Base-by-base conservation (phyloP, 2,888 invertebrate species). In the Drosophila longiperda region DNA sequence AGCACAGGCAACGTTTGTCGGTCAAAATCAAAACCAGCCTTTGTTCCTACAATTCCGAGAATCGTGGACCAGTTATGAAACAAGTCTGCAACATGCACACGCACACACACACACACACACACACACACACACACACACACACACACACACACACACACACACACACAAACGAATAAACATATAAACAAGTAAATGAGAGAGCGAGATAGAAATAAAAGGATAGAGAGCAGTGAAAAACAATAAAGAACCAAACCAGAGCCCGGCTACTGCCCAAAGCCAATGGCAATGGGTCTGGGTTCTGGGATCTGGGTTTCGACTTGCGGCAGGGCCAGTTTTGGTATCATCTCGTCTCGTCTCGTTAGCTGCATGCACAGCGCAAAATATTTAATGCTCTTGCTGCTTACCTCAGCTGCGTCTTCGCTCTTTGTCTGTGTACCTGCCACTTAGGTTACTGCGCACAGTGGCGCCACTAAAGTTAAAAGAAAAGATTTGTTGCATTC, bases 1-100 rank as follows among this genome's bases (percentile, higher is more conserved):
- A 74, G 89, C 78, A 67, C 89, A 80, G 83, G 83, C 89, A 86
- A 80, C 84, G 84, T 91, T 92, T 92, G 92, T 92, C 92, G 92
- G 92, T 92, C 91, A 92, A 92, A 90, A 91, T 89, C 83, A 88
- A 91, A 90, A 89, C 69, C 72, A 84, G 90, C 83, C 89, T 91
- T 89, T 89, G 90, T 90, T 82, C 89, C 83, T 77, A 71, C 87
- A 83, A 86, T 92, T 92, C 92, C 82, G 80, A 90, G 92, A 92
- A 92, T 87, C 80, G 82, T 89, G 87, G 91, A 92, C 92, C 91
- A 92, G 92, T 92, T 92, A 92, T 91, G 91, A 92, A 92, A 91
- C 86, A 91, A 90, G 87, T 88, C 88, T 86, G 83, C 88, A 89
- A 85, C 81, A 90, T 76, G 77, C 74, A 73, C 75, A 45, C 45